Percentiles rank a stretch among this genome's conserved stretches.
These are phyloP conservation scores for Erannis defoliaria DNA, from an alignment of 2,888 invertebrate species.

Conservation along the genomic window DNA sequence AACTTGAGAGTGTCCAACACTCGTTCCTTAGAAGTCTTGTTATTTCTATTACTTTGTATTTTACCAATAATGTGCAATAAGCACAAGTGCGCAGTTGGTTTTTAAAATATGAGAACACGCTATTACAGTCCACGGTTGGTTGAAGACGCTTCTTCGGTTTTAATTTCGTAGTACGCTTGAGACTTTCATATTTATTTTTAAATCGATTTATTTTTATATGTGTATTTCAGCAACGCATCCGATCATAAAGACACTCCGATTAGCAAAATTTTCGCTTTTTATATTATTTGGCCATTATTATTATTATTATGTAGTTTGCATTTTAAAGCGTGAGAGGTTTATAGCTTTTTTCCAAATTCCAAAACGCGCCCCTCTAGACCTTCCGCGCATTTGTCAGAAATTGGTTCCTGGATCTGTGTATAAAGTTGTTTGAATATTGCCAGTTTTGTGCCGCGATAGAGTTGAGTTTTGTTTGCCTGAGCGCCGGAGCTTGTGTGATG, in stretches of 20 bases:
- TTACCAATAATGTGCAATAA: constrained; percentile 12
- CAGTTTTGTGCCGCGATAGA: constrained; percentile 59
- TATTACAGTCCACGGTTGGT: constrained; percentile 56
- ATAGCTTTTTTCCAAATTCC: constrained; percentile 70
- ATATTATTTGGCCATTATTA: constrained; percentile 66
- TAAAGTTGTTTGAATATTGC: constrained; percentile 50
- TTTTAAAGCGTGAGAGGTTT: constrained; percentile 61
- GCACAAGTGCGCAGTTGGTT: constrained; percentile 26
- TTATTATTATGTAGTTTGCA: constrained; percentile 70
- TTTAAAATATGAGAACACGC: constrained; percentile 29
- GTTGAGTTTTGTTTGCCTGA: constrained; percentile 71
- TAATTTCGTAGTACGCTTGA: constrained; percentile 77
- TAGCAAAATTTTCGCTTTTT: constrained; percentile 74
- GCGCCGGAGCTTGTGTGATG: constrained; percentile 67
- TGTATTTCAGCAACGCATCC: constrained; percentile 79
- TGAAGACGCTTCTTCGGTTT: constrained; percentile 71
- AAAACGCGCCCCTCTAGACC: constrained; percentile 71
- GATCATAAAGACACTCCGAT: constrained; percentile 67
- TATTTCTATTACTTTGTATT: constrained; percentile 17
- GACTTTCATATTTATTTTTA: constrained; percentile 65
- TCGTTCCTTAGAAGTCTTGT: neutral
- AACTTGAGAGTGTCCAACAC: neutral
- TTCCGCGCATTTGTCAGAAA: constrained; percentile 75
- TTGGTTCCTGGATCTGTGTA: constrained; percentile 69
- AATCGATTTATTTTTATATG: constrained; percentile 71